A percentile compares a stretch with the other conserved stretches of the same genome.
phyloP scores from a whole-genome alignment of 2,113 vertebrate species.

The Brachyistius frenatus region DNA sequence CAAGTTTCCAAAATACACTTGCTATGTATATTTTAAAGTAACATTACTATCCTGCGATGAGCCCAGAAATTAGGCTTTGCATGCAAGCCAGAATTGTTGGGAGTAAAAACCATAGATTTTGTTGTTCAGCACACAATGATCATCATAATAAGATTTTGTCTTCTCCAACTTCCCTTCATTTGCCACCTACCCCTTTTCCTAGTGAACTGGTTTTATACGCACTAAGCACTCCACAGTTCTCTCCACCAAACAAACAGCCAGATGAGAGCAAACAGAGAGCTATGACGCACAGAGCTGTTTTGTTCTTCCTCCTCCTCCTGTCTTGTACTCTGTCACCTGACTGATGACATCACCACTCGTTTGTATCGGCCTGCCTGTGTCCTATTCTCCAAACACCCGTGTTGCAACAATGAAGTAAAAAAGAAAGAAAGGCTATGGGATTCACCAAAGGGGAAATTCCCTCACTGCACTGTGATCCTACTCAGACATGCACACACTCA shows the following conservation, averaged over 20 bases:
- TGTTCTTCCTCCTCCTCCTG: background rate
- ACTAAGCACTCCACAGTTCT: conserved; percentile 40
- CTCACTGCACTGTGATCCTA: background rate
- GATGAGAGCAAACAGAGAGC: conserved; percentile 9
- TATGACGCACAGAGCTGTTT: background rate
- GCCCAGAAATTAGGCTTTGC: background rate
- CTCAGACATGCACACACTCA: background rate
- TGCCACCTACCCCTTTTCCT: background rate
- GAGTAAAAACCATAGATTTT: background rate
- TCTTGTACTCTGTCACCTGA: conserved; percentile 61
- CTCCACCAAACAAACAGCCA: conserved; percentile 17
- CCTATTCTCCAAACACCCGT: background rate
- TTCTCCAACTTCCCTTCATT: background rate
- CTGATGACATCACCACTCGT: conserved; percentile 54
- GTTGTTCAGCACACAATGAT: background rate
- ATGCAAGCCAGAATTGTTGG: background rate
- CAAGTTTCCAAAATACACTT: background rate
- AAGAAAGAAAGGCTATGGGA: background rate
- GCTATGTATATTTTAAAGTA: background rate
- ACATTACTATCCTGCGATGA: background rate
- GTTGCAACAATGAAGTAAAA: conserved; percentile 27
- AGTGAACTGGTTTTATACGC: no score
- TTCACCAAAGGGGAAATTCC: background rate
- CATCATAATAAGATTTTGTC: background rate
- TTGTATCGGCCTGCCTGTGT: conserved; percentile 7